Conservation (phyloP, 2,888 invertebrate species). For the Dryomyza anilis region DNA sequence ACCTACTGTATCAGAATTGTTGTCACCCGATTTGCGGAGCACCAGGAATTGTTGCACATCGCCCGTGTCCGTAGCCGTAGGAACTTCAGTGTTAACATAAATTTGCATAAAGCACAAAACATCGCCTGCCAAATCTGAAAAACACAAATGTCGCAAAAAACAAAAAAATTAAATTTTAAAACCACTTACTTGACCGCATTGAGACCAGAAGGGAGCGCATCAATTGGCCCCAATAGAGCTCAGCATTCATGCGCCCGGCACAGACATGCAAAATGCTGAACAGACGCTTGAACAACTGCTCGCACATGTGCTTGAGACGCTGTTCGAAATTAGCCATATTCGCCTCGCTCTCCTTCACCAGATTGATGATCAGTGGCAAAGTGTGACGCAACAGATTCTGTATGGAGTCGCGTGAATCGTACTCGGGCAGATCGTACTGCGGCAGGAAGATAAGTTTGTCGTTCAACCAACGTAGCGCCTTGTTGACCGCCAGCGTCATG, state of each 20-base stretch:
- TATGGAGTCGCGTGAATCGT: slow-evolving; percentile 57
- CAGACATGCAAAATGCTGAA: slow-evolving; percentile 56
- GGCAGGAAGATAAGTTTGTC: slow-evolving; percentile 51
- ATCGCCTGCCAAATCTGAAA: slow-evolving; percentile 49
- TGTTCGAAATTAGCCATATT: slow-evolving; percentile 48
- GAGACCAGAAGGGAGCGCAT: slow-evolving; percentile 47
- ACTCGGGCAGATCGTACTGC: slow-evolving; percentile 55
- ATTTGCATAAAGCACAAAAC: slow-evolving; percentile 47
- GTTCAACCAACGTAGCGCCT: slow-evolving; percentile 51
- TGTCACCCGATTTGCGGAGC: slow-evolving; percentile 40
- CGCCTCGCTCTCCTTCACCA: slow-evolving; percentile 41
- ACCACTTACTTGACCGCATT: slow-evolving; percentile 45
- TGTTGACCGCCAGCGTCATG: slow-evolving; percentile 48
- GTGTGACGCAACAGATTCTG: slow-evolving; percentile 53
- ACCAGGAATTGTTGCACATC: slow-evolving; percentile 52
- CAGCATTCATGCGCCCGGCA: slow-evolving; percentile 54
- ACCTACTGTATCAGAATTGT: slow-evolving; percentile 13
- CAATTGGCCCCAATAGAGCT: slow-evolving; percentile 55
- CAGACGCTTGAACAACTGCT: slow-evolving; percentile 51
- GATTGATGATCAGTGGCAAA: slow-evolving; percentile 49
- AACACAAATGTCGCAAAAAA: neutral
- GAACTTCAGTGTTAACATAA: slow-evolving; percentile 47
- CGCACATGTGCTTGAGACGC: slow-evolving; percentile 49
- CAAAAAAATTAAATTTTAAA: neutral
- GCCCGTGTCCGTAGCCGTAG: slow-evolving; percentile 40